Evolutionary conservation across 2,113 vertebrate species (phyloP), one percentile per base, ranked within the genome.

Genomic region (Zosterops borbonicus): DNA sequence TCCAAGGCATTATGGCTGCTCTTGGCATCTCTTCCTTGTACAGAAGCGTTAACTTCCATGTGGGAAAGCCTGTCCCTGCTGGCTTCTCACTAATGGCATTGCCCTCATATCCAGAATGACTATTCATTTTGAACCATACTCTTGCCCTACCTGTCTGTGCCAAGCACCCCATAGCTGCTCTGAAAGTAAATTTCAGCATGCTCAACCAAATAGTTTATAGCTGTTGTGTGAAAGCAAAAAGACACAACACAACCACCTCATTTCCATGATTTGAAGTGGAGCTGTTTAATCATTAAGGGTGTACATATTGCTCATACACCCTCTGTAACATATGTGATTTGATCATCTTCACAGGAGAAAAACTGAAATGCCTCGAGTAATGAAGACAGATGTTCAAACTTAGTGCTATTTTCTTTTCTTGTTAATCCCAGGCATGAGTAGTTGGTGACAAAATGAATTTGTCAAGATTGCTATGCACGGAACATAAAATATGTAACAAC

Each of bases 401-500:
- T 95, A 98, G 98, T 62, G 97, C 98, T 81, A 96, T 98, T 95
- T 98, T 99, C 92, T 98, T 99, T 69, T 87, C 98, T 33, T 98
- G 98, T 58, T 98, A 98, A 47, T 98, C 98, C 80, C 98, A 94
- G 78, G 98, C 95, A 94, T 97, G 97, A 88, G 97, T 97, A 77
- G 98, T 97, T 96, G 98, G 93, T 97, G 98, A 97, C 55, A 98
- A 98, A 98, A 99, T 98, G 47, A 98, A 97, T 96, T 98, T 99
- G 97, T 98, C 98, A 89, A 98, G 95, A 91, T 98, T 98, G 83
- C 98, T 99, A 71, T 75, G 81, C 55, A 62, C 13, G 95, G 91
- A 98, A 97, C 68, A 89, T 95, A 91, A 97, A 94, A 95, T 52
- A 82, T 21, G 52, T 37, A 87, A 60, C 39, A 79, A 74, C 37